phyloP scores from a whole-genome alignment of 2,888 invertebrate genomes.

The Dicranocentrus wangi region DNA sequence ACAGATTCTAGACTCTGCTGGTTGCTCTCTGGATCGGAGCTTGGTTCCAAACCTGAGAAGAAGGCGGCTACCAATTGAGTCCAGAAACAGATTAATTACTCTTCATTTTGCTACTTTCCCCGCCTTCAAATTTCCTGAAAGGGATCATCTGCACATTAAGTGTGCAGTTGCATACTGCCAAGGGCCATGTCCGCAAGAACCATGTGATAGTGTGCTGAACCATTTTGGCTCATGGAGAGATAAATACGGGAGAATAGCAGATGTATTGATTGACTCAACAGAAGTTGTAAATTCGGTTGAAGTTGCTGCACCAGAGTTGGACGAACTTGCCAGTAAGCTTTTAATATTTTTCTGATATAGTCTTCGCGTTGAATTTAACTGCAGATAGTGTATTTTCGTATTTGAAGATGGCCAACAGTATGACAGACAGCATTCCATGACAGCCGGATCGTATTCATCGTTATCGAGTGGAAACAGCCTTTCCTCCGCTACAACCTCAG shows the following conservation, averaged over 20 bases:
- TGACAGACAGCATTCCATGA: conserved; percentile 70
- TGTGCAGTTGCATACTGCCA: conserved; percentile 86
- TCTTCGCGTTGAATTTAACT: too few species aligned
- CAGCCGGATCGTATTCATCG: conserved; percentile 56
- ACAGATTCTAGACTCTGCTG: conserved; percentile 72
- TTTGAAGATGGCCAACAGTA: conserved; percentile 70
- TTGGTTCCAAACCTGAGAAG: conserved; percentile 72
- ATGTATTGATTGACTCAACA: conserved; percentile 78
- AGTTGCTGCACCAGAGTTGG: conserved; percentile 85
- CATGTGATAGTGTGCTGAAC: conserved; percentile 70
- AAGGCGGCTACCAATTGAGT: conserved; percentile 71
- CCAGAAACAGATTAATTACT: conserved; percentile 72
- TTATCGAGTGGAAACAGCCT: conserved; percentile 49
- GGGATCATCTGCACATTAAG: conserved; percentile 84
- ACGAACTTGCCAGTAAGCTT: conserved; percentile 74
- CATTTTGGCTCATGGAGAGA: conserved; percentile 72
- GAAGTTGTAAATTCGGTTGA: conserved; percentile 88
- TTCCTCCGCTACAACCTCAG: conserved; percentile 30
- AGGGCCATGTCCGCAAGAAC: conserved; percentile 81
- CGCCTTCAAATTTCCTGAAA: conserved; percentile 88
- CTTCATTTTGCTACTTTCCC: conserved; percentile 80
- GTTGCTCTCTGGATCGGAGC: conserved; percentile 71
- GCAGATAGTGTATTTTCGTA: too few species aligned
- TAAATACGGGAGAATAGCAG: conserved; percentile 72
- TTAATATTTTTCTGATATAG: neutral